These are phyloP conservation scores for Nycticorax nycticorax DNA, from an alignment of 2,113 vertebrate species.

Conservation along the genomic window DNA sequence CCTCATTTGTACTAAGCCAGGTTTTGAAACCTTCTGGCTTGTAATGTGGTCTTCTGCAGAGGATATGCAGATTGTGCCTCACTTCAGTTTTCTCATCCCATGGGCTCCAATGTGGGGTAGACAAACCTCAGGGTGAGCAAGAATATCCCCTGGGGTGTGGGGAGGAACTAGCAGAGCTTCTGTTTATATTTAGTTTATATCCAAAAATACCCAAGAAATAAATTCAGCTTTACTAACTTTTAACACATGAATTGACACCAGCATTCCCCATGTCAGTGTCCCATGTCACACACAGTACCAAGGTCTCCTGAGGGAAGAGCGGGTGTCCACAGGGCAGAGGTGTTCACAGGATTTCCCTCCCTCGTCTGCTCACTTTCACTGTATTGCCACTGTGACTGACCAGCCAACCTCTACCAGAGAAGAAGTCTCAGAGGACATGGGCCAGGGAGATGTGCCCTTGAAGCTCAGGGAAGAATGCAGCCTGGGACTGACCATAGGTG, in stretches of 20 bases:
- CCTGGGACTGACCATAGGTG: neutral
- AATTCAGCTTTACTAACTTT: neutral
- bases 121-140: neutral
- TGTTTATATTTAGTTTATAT: neutral
- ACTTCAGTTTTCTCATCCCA: neutral
- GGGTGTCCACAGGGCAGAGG: no score
- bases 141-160: neutral
- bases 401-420: neutral
- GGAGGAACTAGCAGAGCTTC: neutral
- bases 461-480: neutral
- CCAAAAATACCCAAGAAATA: neutral
- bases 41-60: neutral
- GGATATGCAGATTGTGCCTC: neutral
- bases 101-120: rapidly evolving
- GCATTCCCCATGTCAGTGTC: no score
- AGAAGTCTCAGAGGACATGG: neutral
- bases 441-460: rapidly evolving
- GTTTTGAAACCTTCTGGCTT: neutral
- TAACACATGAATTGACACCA: neutral
- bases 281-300: rapidly evolving
- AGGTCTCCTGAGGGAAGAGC: neutral
- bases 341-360: neutral
- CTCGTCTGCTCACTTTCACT: rapidly evolving
- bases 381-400: neutral
- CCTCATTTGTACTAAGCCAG: neutral